Evolutionary conservation across 2,888 invertebrate species (phyloP).

Genomic region (Nomada hirtipes): DNA sequence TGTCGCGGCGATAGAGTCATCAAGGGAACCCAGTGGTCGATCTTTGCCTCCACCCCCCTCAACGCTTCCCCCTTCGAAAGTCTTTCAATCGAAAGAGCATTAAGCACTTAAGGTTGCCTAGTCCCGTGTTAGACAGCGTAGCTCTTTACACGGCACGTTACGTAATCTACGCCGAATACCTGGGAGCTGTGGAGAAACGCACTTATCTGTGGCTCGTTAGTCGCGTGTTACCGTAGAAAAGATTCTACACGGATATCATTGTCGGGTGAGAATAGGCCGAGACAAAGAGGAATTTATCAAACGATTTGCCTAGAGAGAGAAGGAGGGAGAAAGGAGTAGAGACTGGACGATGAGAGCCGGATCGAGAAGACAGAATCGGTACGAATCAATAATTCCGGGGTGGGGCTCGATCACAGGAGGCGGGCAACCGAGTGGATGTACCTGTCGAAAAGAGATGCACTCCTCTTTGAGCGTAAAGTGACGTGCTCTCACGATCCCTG

Average conservation of each 20-base stretch:
- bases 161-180: slow-evolving; percentile 28
- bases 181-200: neutral
- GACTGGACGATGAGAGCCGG: slow-evolving; percentile 22
- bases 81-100: slow-evolving; percentile 46
- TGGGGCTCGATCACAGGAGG: slow-evolving; percentile 48
- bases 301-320: too few relatives aligned
- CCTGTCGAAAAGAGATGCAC: slow-evolving; percentile 68
- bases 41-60: neutral
- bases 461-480: slow-evolving; percentile 47
- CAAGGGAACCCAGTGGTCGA: slow-evolving; percentile 22
- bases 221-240: slow-evolving; percentile 1
- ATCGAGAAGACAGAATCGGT: slow-evolving; percentile 40
- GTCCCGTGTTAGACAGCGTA: neutral
- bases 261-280: slow-evolving; percentile 13
- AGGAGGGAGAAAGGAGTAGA: neutral
- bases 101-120: slow-evolving; percentile 37
- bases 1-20: slow-evolving; percentile 50
- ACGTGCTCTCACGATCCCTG: slow-evolving; percentile 59
- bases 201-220: slow-evolving; percentile 24
- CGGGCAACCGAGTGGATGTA: slow-evolving; percentile 60
- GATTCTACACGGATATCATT: slow-evolving; percentile 34
- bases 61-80: slow-evolving; percentile 32
- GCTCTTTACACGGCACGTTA: slow-evolving; percentile 21
- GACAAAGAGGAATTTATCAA: slow-evolving; percentile 13
- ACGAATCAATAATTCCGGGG: slow-evolving; percentile 14